Evolutionary conservation across 1,140 invertebrate genomes (phyloP), one percentile per base, ranked within the genome.

Genomic region (Drosophila insularis): DNA sequence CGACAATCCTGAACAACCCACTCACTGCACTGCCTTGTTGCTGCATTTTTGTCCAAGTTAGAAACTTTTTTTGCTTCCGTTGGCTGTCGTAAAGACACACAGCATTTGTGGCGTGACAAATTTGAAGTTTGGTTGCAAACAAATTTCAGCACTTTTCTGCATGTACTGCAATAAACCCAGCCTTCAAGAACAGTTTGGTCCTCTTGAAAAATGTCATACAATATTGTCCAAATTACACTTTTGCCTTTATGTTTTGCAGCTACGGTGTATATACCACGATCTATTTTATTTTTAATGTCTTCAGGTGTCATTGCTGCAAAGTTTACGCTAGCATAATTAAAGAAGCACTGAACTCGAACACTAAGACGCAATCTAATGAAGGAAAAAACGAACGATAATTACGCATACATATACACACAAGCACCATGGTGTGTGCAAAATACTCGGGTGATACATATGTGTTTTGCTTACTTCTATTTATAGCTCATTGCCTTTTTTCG

Each of bases 1-100:
- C 50, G 39, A 27, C 74, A 68, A 32, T 76, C 69, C 50, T 76
- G n/a, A n/a, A n/a, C n/a, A n/a, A n/a, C n/a, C n/a, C n/a, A n/a
- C n/a, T 55, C 11, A 13, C 37, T 10, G 46, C 10, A 61, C 61
- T 58, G 43, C 13, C 17, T 31, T 0, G 53, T 40, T 5, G 55
- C 32, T 5, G 13, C 14, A 10, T 14, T 68, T 64, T 68, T 73
- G 19, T 63, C 65, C 1, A 19, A 14, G 14, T 32, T 37, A 58
- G 46, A 37, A 32, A 46, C 14, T 43, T 64, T 59, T 21, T 59
- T 60, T 43, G n/a, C 31, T 37, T 32, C 7, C 39, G 46, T 23
- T 27, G 31, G 31, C n/a, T 70, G 11, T 63, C 35, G 32, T 53
- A 61, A 21, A 27, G n/a, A 32, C 32, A 56, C 23, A n/a, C 69